phyloP scores from a whole-genome alignment of 2,113 vertebrate genomes.

The Rhabdornis inornatus region DNA sequence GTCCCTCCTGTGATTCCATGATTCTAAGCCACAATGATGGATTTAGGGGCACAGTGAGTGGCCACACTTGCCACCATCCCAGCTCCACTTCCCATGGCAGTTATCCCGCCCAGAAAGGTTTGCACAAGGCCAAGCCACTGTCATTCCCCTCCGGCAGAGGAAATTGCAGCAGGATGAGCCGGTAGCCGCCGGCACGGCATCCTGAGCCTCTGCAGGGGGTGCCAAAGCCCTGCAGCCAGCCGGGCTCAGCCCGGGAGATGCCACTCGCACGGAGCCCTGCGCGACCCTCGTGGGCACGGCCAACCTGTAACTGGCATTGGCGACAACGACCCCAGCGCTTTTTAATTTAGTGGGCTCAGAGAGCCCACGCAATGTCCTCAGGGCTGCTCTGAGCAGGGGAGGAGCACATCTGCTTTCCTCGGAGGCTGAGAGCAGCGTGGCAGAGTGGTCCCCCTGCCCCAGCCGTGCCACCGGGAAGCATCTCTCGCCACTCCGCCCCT shows the following conservation, averaged over 20 bases:
- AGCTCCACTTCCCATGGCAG: rapidly evolving
- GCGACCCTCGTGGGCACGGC: rapidly evolving
- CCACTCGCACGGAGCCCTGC: background rate
- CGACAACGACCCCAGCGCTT: rapidly evolving
- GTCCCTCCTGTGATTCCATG: rapidly evolving
- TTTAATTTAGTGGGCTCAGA: rapidly evolving
- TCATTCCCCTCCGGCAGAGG: rapidly evolving
- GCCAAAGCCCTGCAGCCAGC: background rate
- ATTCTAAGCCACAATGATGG: rapidly evolving
- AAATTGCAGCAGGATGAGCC: background rate
- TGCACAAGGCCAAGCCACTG: background rate
- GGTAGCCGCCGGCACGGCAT: background rate
- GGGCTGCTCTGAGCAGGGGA: background rate
- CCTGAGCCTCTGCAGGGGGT: constrained; percentile 51
- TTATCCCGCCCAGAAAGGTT: background rate
- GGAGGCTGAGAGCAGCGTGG: rapidly evolving
- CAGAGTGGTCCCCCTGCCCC: rapidly evolving
- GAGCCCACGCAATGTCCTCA: background rate
- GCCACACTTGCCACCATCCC: background rate
- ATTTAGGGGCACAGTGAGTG: background rate
- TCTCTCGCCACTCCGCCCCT: rapidly evolving
- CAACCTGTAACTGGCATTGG: rapidly evolving
- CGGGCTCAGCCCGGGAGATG: rapidly evolving
- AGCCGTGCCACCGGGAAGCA: rapidly evolving
- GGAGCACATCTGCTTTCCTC: background rate